phyloP scores from a whole-genome alignment of 1,140 invertebrate genomes.

The Grapholita molesta region DNA sequence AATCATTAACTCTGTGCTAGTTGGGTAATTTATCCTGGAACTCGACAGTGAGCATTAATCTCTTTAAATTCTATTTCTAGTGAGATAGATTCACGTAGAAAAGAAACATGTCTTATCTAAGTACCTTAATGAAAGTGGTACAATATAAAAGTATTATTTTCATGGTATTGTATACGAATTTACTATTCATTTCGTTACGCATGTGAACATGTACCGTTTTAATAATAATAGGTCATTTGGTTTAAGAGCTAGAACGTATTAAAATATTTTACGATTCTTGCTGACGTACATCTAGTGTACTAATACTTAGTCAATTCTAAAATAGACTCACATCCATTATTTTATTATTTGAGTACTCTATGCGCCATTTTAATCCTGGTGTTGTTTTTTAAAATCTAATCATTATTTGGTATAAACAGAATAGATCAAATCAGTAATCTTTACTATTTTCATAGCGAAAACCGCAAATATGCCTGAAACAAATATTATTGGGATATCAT shows the following conservation, averaged over 20 bases:
- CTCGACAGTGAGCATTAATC: too few species aligned
- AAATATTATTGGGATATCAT: neutral
- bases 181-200: neutral
- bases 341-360: neutral
- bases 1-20: too few species aligned
- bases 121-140: too few species aligned
- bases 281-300: neutral
- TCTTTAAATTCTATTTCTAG: too few species aligned
- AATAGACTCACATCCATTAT: neutral
- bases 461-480: neutral
- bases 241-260: neutral
- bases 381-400: neutral
- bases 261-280: neutral
- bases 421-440: neutral
- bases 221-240: neutral
- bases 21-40: too few species aligned
- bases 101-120: too few species aligned
- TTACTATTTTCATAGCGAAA: neutral
- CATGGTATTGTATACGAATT: too few species aligned
- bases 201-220: neutral
- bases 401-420: neutral
- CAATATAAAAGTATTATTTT: too few species aligned
- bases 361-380: neutral
- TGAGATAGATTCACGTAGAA: too few species aligned
- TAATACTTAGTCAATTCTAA: neutral